Conservation (phyloP, 2,113 vertebrate genomes). For the Pholis gunnellus region DNA sequence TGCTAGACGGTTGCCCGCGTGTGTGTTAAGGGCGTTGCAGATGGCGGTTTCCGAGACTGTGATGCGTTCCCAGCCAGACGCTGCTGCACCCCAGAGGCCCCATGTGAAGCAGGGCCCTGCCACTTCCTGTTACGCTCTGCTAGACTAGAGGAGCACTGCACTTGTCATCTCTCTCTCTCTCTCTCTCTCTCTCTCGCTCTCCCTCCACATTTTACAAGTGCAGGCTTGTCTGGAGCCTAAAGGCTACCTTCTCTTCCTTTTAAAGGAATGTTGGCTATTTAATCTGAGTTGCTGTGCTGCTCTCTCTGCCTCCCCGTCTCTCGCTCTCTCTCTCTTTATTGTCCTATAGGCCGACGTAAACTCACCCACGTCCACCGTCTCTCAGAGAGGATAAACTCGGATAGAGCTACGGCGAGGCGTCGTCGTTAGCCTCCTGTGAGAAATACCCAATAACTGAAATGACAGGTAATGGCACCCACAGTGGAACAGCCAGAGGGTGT, state of each 20-base stretch:
- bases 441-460: constrained; percentile 51
- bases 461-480: constrained; percentile 58
- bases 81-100: constrained; percentile 73
- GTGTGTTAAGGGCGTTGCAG: constrained; percentile 51
- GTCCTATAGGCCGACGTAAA: constrained; percentile 52
- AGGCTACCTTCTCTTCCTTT: constrained; percentile 79
- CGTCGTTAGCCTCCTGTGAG: constrained; percentile 41
- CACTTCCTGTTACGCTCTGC: constrained; percentile 82
- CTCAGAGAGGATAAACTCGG: constrained; percentile 27
- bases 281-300: constrained; percentile 53
- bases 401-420: background rate
- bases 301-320: constrained; percentile 42
- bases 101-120: constrained; percentile 70
- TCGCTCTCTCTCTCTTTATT: constrained; percentile 29
- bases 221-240: constrained; percentile 77
- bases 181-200: constrained; percentile 9
- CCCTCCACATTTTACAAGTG: constrained; percentile 71
- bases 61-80: constrained; percentile 49
- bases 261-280: constrained; percentile 81
- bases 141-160: constrained; percentile 67
- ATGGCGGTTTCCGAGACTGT: constrained; percentile 53
- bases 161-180: constrained; percentile 63
- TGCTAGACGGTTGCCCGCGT: background rate
- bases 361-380: constrained; percentile 40
- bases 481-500: constrained; percentile 61